phyloP scores from a whole-genome alignment of 1,140 invertebrate species.

The Rhopalosiphum padi region DNA sequence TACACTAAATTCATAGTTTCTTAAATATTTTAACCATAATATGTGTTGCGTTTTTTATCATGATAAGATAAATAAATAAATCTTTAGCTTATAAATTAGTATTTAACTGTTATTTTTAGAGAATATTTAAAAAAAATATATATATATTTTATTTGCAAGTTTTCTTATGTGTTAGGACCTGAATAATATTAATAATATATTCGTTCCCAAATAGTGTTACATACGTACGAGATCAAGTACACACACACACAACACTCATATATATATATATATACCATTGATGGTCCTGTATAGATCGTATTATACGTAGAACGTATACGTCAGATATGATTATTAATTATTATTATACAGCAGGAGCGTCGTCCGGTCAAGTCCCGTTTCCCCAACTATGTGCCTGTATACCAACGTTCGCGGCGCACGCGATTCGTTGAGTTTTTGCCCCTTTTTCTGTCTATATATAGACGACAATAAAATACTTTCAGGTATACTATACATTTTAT shows the following conservation, averaged over 20 bases:
- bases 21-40: too few relatives aligned
- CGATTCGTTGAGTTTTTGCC: background rate
- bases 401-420: background rate
- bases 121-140: background rate
- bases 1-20: too few relatives aligned
- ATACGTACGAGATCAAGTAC: background rate
- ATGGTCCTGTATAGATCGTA: background rate
- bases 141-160: background rate
- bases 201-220: background rate
- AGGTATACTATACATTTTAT: background rate
- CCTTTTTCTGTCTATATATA: background rate
- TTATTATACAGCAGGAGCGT: background rate
- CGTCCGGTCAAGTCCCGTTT: background rate
- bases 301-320: background rate
- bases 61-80: too few relatives aligned
- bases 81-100: too few relatives aligned
- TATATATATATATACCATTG: background rate
- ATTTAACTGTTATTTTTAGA: background rate
- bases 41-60: too few relatives aligned
- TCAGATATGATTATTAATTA: background rate
- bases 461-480: slow-evolving; percentile 39
- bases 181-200: background rate
- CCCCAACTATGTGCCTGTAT: background rate
- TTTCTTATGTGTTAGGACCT: background rate
- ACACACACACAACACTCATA: too few relatives aligned